A percentile compares a stretch with the other conserved stretches of the same genome.
These are phyloP conservation scores for Gadopsis marmoratus DNA, from an alignment of 2,797 vertebrate genomes.

Conservation along the genomic window DNA sequence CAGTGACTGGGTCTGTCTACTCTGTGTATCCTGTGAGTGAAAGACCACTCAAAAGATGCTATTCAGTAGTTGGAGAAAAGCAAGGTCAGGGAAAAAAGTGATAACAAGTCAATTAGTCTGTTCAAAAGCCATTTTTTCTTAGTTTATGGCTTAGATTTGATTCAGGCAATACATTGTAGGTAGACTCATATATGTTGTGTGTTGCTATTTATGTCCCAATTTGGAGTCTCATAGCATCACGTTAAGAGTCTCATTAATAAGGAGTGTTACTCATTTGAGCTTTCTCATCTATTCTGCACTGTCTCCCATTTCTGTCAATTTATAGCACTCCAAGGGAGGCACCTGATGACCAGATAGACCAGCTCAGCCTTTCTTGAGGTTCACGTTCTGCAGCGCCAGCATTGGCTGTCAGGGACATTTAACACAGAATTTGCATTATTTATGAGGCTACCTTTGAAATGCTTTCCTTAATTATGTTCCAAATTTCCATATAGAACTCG, in stretches of 20 bases:
- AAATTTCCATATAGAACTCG: slow-evolving; percentile 78
- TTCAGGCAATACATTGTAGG: slow-evolving; percentile 10
- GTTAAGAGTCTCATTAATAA: slow-evolving; percentile 72
- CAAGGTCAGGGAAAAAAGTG: not conserved
- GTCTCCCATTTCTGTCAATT: slow-evolving; percentile 82
- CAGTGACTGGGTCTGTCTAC: slow-evolving; percentile 33
- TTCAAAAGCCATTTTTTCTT: not conserved
- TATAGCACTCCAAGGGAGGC: slow-evolving; percentile 80
- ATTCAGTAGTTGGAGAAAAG: not conserved
- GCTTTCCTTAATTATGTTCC: slow-evolving; percentile 83
- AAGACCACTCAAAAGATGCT: slow-evolving; percentile 6
- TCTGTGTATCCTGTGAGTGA: slow-evolving; percentile 25
- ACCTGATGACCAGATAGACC: slow-evolving; percentile 82
- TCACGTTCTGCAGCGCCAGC: slow-evolving; percentile 83
- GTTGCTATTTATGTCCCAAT: slow-evolving; percentile 61
- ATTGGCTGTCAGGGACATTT: slow-evolving; percentile 84
- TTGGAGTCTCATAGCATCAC: slow-evolving; percentile 47
- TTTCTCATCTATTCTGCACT: slow-evolving; percentile 76
- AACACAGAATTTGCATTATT: slow-evolving; percentile 87
- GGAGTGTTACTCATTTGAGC: slow-evolving; percentile 71
- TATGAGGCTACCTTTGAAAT: slow-evolving; percentile 85
- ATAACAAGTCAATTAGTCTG: not conserved
- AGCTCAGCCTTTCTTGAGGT: slow-evolving; percentile 81
- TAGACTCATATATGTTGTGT: slow-evolving; percentile 36
- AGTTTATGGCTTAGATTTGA: not conserved